Evolutionary conservation across 30 jellyfish, hydroid and myxozoan genomes (phyloP).

Genomic region (Turritopsis dohrnii): DNA sequence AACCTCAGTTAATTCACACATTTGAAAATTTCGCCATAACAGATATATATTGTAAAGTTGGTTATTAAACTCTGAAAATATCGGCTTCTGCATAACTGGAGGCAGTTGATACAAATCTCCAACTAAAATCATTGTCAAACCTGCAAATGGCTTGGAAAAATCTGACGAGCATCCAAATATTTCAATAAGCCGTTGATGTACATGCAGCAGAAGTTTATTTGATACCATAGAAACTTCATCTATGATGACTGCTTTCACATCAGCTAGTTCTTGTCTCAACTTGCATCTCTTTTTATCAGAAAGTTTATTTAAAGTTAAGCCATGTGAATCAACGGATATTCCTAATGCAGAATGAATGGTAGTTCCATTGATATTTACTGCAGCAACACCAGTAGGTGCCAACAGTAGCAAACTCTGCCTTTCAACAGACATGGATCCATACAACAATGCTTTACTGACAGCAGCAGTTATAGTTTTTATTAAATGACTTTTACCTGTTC

Average conservation of each 20-base stretch:
- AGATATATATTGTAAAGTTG: background rate
- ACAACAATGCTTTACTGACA: slow-evolving; percentile 16
- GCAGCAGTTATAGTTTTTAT: slow-evolving; percentile 23
- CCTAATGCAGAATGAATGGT: slow-evolving; percentile 27
- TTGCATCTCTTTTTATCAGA: slow-evolving; percentile 15
- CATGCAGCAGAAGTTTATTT: slow-evolving; percentile 15
- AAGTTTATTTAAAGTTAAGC: slow-evolving; percentile 15
- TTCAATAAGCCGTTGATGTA: slow-evolving; percentile 16
- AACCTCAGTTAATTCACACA: slow-evolving; percentile 37
- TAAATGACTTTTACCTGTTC: slow-evolving; percentile 20
- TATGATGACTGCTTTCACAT: slow-evolving; percentile 24
- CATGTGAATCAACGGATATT: slow-evolving; percentile 9
- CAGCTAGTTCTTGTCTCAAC: slow-evolving; percentile 5
- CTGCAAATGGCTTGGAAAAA: slow-evolving; percentile 28
- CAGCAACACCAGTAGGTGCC: slow-evolving; percentile 28
- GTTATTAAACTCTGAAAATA: background rate
- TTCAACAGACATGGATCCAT: slow-evolving; percentile 2
- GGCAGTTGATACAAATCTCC: background rate
- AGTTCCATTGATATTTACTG: slow-evolving; percentile 5
- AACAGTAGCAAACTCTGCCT: slow-evolving; percentile 14
- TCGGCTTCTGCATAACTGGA: background rate
- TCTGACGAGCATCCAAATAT: slow-evolving; percentile 29
- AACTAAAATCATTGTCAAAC: slow-evolving; percentile 12
- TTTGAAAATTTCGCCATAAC: slow-evolving; percentile 11
- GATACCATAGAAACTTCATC: slow-evolving; percentile 15